Evolutionary conservation across 2,113 vertebrate species (phyloP).

Genomic region (Galeopterus variegatus): DNA sequence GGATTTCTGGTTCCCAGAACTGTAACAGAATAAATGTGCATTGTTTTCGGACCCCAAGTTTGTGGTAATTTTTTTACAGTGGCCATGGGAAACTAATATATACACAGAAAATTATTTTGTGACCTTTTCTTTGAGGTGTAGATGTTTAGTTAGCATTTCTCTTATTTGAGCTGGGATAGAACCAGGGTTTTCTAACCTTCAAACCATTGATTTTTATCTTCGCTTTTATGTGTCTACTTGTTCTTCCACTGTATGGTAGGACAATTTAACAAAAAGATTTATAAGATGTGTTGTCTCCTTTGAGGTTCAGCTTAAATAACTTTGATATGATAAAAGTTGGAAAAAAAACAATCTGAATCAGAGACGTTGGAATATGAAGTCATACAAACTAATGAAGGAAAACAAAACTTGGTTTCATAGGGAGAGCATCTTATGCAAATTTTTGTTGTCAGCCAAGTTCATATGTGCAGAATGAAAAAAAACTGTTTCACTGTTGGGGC

Average conservation of each 20-base stretch:
- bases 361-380: slow-evolving; percentile 66
- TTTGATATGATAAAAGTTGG: slow-evolving; percentile 67
- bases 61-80: neutral
- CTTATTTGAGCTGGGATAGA: slow-evolving; percentile 35
- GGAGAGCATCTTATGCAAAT: slow-evolving; percentile 72
- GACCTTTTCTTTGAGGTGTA: slow-evolving; percentile 18
- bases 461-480: slow-evolving; percentile 67
- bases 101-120: slow-evolving; percentile 42
- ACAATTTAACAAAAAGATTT: slow-evolving; percentile 53
- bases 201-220: slow-evolving; percentile 61
- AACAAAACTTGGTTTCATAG: slow-evolving; percentile 65
- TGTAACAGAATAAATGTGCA: neutral
- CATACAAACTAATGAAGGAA: slow-evolving; percentile 75
- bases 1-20: neutral
- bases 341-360: slow-evolving; percentile 63
- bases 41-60: neutral
- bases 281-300: slow-evolving; percentile 52
- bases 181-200: slow-evolving; percentile 58
- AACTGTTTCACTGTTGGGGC: slow-evolving; percentile 58
- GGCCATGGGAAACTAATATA: neutral
- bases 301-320: slow-evolving; percentile 69
- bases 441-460: slow-evolving; percentile 65
- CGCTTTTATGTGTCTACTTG: slow-evolving; percentile 62
- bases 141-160: slow-evolving; percentile 67
- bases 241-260: slow-evolving; percentile 39